Evolutionary conservation across 2,888 invertebrate species (phyloP).

Genomic region (Sminthurides aquaticus): DNA sequence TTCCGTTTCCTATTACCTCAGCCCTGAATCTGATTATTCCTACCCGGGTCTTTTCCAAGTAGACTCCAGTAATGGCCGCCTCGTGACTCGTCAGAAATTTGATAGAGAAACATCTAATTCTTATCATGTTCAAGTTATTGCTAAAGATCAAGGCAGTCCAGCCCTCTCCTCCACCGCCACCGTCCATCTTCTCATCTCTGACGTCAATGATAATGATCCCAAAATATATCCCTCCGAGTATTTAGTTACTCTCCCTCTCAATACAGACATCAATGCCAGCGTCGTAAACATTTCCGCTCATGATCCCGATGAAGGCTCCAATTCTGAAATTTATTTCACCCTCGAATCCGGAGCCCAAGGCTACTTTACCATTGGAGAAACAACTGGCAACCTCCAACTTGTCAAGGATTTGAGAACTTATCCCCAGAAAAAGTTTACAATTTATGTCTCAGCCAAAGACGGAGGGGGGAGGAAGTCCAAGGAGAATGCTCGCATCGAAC

Average conservation of each 20-base stretch:
- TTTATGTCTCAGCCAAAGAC: constrained; percentile 73
- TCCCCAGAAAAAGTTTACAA: constrained; percentile 60
- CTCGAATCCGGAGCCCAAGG: constrained; percentile 67
- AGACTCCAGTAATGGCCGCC: constrained; percentile 75
- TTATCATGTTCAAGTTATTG: constrained; percentile 77
- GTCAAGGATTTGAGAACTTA: constrained; percentile 59
- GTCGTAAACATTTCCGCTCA: constrained; percentile 69
- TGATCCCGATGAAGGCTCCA: constrained; percentile 82
- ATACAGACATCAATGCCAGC: constrained; percentile 58
- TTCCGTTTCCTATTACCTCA: constrained; percentile 73
- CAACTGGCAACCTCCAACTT: constrained; percentile 66
- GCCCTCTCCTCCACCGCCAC: constrained; percentile 85
- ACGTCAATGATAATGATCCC: constrained; percentile 88
- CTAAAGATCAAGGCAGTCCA: constrained; percentile 83
- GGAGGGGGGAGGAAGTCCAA: constrained; percentile 65
- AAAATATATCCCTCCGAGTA: constrained; percentile 85
- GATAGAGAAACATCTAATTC: constrained; percentile 72
- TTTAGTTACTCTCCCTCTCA: constrained; percentile 59
- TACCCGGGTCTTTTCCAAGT: constrained; percentile 78
- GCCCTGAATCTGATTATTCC: constrained; percentile 65
- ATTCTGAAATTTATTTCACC: constrained; percentile 69
- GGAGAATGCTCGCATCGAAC: constrained; percentile 71
- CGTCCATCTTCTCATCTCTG: constrained; percentile 68
- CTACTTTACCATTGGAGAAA: constrained; percentile 69
- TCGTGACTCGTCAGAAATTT: constrained; percentile 66